Percentiles rank a stretch among this genome's conserved stretches.
phyloP scores from a whole-genome alignment of 2,797 vertebrate species.

The Denticeps clupeoides region DNA sequence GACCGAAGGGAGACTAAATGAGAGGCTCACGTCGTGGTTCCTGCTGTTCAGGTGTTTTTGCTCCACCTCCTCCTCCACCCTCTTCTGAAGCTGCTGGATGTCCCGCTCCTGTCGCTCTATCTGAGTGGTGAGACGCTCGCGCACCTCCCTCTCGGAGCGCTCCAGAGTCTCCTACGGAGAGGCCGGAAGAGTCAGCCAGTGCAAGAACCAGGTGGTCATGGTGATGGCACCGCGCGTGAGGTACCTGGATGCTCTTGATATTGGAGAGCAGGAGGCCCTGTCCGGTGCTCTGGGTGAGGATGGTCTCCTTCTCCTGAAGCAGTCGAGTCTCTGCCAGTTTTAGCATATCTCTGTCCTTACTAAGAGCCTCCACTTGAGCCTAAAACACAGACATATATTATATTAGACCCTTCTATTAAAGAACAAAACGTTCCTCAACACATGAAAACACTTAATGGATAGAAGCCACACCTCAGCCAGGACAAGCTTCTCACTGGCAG shows the following conservation, averaged over 20 bases:
- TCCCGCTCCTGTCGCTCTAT: slow-evolving; percentile 87
- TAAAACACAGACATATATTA: slow-evolving; percentile 31
- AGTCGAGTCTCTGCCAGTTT: slow-evolving; percentile 80
- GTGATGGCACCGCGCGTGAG: background rate
- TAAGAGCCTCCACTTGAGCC: slow-evolving; percentile 76
- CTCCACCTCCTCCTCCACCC: slow-evolving; percentile 80
- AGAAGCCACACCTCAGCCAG: slow-evolving; percentile 57
- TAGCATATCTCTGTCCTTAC: slow-evolving; percentile 86
- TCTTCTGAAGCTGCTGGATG: slow-evolving; percentile 84
- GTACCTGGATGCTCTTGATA: slow-evolving; percentile 85
- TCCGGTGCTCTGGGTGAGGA: slow-evolving; percentile 73
- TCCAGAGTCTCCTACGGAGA: slow-evolving; percentile 74
- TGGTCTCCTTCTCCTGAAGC: slow-evolving; percentile 79
- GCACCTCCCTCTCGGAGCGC: slow-evolving; percentile 80
- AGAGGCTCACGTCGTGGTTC: slow-evolving; percentile 77
- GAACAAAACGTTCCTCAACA: too few relatives aligned
- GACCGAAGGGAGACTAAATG: background rate
- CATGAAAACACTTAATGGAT: background rate
- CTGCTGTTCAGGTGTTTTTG: slow-evolving; percentile 78
- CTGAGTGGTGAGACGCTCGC: slow-evolving; percentile 75
- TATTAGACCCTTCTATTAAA: too few relatives aligned
- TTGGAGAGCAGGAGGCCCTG: slow-evolving; percentile 84
- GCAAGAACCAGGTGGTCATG: background rate
- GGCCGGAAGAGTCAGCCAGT: background rate
- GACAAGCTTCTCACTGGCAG: slow-evolving; percentile 76